These are phyloP conservation scores for Xestia c-nigrum DNA, from an alignment of 2,888 invertebrate genomes.

Conservation along the genomic window DNA sequence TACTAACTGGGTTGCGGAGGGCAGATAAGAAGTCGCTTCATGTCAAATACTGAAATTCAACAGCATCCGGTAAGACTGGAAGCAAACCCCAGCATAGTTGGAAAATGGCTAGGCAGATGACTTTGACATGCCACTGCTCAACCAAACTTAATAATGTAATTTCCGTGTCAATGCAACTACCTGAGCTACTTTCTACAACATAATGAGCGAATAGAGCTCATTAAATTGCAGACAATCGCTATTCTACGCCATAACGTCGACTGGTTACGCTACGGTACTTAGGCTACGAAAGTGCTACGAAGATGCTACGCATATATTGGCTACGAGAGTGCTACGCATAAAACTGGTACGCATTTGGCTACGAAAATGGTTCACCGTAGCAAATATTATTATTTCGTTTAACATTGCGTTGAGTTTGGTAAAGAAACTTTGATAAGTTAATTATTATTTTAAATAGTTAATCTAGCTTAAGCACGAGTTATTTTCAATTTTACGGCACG, in stretches of 20 bases:
- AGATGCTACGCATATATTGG: not conserved
- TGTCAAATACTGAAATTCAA: not conserved
- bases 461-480: not conserved
- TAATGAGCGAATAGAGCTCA: too few species aligned
- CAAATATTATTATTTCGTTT: not conserved
- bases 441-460: not conserved
- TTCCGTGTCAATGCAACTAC: not conserved
- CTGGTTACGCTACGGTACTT: not conserved
- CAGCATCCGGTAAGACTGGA: not conserved
- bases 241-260: not conserved
- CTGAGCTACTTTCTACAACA: not conserved
- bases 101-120: not conserved
- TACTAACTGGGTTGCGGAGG: not conserved
- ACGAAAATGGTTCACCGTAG: not conserved
- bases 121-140: not conserved
- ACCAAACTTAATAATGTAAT: not conserved
- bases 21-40: not conserved
- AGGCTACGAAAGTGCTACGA: not conserved
- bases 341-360: not conserved
- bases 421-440: too few species aligned
- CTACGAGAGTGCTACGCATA: not conserved
- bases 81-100: not conserved
- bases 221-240: not conserved
- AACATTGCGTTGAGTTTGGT: not conserved
- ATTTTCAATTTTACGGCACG: not conserved